These are phyloP conservation scores for Datnioides undecimradiatus DNA, from an alignment of 2,113 vertebrate species.

Conservation along the genomic window DNA sequence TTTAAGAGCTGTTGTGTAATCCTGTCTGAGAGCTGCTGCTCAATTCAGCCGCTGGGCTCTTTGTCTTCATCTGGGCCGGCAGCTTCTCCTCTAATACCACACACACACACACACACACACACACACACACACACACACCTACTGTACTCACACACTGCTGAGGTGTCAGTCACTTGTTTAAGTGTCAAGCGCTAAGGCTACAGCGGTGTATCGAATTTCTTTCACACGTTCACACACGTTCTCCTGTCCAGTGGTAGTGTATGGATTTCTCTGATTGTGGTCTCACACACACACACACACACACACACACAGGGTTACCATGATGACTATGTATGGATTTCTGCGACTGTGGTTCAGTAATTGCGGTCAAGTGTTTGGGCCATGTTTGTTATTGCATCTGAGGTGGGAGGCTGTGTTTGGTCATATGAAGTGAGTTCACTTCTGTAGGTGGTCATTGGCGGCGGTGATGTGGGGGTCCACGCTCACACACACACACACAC, in stretches of 20 bases:
- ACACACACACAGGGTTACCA: conserved; percentile 8
- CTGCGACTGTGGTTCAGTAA: conserved; percentile 53
- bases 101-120: conserved; percentile 12
- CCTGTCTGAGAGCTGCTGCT: conserved; percentile 73
- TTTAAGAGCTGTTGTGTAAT: conserved; percentile 80
- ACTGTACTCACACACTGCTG: conserved; percentile 13
- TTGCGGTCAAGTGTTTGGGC: conserved; percentile 71
- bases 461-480: background rate
- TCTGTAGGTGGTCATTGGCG: conserved; percentile 62
- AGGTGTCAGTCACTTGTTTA: conserved; percentile 50
- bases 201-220: conserved; percentile 21
- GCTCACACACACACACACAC: conserved; percentile 11
- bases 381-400: conserved; percentile 66
- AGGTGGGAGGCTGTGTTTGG: conserved; percentile 70
- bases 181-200: conserved; percentile 22
- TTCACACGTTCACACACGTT: conserved; percentile 36
- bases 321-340: conserved; percentile 56
- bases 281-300: background rate
- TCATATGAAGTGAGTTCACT: conserved; percentile 61
- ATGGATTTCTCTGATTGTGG: conserved; percentile 51
- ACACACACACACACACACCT: conserved; percentile 11
- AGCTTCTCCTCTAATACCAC: conserved; percentile 58
- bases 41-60: conserved; percentile 65
- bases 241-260: conserved; percentile 14
- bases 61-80: conserved; percentile 64